These are phyloP conservation scores for Ectropis crepuscularia DNA, from an alignment of 2,888 invertebrate species.

Conservation along the genomic window DNA sequence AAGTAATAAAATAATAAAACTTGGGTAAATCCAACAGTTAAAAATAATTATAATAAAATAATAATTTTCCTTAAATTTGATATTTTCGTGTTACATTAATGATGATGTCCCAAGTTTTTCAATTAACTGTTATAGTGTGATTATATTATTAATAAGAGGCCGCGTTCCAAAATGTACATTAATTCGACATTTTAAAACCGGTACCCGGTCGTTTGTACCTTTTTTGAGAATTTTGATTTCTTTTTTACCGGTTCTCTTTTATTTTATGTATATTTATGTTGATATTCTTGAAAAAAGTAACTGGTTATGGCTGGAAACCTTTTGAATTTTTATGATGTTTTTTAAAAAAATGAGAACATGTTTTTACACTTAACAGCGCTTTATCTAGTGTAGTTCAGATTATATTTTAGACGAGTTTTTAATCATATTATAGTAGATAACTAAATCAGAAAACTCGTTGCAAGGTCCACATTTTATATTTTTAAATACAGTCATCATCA, in stretches of 20 bases:
- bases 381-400: no score
- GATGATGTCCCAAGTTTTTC: slow-evolving; percentile 15
- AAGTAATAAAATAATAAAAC: neutral
- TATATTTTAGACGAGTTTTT: no score
- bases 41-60: neutral
- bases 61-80: neutral
- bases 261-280: slow-evolving; percentile 19
- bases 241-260: slow-evolving; percentile 21
- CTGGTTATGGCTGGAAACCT: slow-evolving; percentile 18
- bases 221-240: slow-evolving; percentile 27
- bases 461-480: no score
- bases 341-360: neutral
- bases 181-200: slow-evolving; percentile 31
- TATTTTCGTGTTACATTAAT: slow-evolving; percentile 9
- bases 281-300: slow-evolving; percentile 13
- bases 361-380: neutral
- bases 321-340: slow-evolving; percentile 4
- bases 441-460: no score
- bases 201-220: slow-evolving; percentile 21
- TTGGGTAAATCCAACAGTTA: neutral
- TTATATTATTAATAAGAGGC: slow-evolving; percentile 10
- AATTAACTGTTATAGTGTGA: slow-evolving; percentile 19
- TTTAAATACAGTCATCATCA: no score
- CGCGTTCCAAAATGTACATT: slow-evolving; percentile 17
- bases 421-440: no score